These are phyloP conservation scores for Ephialtes manifestator DNA, from an alignment of 2,888 invertebrate genomes.

Conservation along the genomic window DNA sequence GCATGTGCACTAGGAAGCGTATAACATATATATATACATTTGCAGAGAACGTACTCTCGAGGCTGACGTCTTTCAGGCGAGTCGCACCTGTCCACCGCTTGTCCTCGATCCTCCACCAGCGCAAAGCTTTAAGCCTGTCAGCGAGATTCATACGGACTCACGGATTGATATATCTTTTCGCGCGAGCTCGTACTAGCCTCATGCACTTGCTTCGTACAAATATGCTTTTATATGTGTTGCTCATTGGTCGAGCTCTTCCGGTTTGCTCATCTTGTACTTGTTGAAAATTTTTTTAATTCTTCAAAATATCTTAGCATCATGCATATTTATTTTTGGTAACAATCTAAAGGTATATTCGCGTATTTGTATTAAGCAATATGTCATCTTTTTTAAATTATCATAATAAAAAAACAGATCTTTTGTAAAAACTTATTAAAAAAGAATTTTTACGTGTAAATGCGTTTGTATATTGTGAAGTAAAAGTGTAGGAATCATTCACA, in stretches of 20 bases:
- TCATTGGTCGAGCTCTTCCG: conserved; percentile 38
- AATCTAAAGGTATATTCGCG: too few relatives aligned
- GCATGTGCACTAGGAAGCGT: conserved; percentile 35
- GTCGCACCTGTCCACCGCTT: conserved; percentile 79
- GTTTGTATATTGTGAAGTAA: too few relatives aligned
- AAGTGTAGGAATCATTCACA: too few relatives aligned
- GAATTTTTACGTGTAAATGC: too few relatives aligned
- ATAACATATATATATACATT: conserved; percentile 25
- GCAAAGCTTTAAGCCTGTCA: conserved; percentile 79
- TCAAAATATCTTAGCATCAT: not conserved
- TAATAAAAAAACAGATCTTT: too few relatives aligned
- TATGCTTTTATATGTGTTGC: conserved; percentile 39
- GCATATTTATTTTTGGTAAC: not conserved
- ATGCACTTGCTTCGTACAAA: conserved; percentile 61
- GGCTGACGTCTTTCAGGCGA: conserved; percentile 75
- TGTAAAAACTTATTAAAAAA: too few relatives aligned
- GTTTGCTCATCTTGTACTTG: conserved; percentile 29
- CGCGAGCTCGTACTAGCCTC: conserved; percentile 31
- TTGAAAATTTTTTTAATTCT: conserved; percentile 49
- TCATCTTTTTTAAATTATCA: too few relatives aligned
- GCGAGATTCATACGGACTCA: conserved; percentile 79
- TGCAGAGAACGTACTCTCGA: conserved; percentile 54
- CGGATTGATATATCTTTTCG: conserved; percentile 79
- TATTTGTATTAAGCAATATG: too few relatives aligned
- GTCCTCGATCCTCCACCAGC: conserved; percentile 76